Percentiles rank a stretch among this genome's conserved stretches.
phyloP scores from a whole-genome alignment of 2,113 vertebrate species.

The Crotalus tigris region DNA sequence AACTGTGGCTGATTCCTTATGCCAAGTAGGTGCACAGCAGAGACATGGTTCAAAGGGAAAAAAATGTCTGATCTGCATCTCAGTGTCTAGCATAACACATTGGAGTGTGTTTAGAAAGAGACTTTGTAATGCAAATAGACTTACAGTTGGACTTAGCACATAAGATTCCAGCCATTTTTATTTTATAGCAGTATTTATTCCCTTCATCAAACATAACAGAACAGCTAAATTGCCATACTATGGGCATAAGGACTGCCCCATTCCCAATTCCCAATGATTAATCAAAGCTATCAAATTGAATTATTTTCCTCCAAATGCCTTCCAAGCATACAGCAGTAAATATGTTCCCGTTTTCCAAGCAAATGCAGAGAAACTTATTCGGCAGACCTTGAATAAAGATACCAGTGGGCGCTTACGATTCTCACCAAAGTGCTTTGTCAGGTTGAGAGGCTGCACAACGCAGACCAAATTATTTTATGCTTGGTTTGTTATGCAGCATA shows the following conservation, averaged over 20 bases:
- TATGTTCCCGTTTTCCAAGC: slow-evolving; percentile 8
- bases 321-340: slow-evolving; percentile 10
- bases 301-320: slow-evolving; percentile 6
- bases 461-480: slow-evolving; percentile 69
- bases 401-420: slow-evolving; percentile 50
- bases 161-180: background rate
- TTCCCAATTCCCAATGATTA: background rate
- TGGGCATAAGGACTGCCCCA: background rate
- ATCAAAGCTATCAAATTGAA: slow-evolving; percentile 1
- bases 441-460: slow-evolving; percentile 54
- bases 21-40: background rate
- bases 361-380: slow-evolving; percentile 30
- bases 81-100: background rate
- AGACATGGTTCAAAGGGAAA: background rate
- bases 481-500: slow-evolving; percentile 63
- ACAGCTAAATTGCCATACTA: background rate
- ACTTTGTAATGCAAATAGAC: background rate
- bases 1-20: too few relatives aligned
- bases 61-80: background rate
- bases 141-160: background rate
- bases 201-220: background rate
- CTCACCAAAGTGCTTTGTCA: slow-evolving; percentile 56
- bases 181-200: background rate
- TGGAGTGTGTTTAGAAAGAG: background rate
- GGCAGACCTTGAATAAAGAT: slow-evolving; percentile 48